Conservation (phyloP, 2,113 vertebrate genomes). For the Festucalex cinctus region DNA sequence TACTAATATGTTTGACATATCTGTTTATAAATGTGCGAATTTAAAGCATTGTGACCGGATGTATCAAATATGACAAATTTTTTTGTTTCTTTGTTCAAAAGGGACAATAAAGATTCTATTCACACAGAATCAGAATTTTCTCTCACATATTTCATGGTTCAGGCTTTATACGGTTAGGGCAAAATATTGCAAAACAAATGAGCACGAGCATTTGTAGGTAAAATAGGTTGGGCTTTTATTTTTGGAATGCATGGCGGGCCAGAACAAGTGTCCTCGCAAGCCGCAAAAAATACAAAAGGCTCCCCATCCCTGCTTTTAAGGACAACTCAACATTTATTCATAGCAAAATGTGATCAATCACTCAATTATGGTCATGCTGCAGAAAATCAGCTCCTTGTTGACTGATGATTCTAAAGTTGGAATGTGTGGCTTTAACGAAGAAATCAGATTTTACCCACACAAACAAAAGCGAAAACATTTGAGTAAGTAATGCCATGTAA, state of each 20-base stretch:
- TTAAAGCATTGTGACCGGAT: no score
- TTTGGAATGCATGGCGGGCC: background rate
- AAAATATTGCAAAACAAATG: background rate
- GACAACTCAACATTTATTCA: background rate
- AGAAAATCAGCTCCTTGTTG: slow-evolving; percentile 5
- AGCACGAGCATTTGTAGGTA: background rate
- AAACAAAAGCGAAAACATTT: slow-evolving; percentile 60
- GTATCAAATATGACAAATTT: no score
- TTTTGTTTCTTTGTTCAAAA: no score
- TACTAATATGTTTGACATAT: no score
- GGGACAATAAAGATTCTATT: no score
- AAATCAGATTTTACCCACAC: slow-evolving; percentile 36
- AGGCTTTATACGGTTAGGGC: no score
- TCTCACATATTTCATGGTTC: no score
- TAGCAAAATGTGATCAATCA: background rate
- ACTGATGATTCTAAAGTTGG: background rate
- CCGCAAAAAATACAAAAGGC: background rate
- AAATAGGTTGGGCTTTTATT: background rate
- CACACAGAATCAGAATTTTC: no score
- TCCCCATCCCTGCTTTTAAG: background rate
- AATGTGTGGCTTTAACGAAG: background rate
- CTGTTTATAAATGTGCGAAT: no score
- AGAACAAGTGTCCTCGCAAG: background rate
- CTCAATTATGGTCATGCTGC: slow-evolving; percentile 9
- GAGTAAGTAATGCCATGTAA: slow-evolving; percentile 55